phyloP scores from a whole-genome alignment of 2,888 invertebrate genomes.

The Phlogophora meticulosa region DNA sequence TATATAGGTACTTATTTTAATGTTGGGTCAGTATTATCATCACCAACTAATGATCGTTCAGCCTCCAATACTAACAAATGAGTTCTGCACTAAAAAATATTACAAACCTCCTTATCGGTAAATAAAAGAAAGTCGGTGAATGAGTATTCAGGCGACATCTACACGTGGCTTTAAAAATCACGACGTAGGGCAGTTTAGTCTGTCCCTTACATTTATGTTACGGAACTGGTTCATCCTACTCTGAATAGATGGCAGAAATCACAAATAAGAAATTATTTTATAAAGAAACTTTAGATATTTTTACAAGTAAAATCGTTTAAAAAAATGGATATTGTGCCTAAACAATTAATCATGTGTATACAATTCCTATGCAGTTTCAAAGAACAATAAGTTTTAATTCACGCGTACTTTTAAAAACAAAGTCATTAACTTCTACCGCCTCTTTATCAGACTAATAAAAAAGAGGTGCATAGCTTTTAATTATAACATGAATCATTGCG shows the following conservation, averaged over 20 bases:
- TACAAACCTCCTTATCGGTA: too few species aligned
- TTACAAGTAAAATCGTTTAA: too few species aligned
- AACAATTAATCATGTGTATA: not conserved
- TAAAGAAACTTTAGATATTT: too few species aligned
- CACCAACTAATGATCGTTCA: too few species aligned
- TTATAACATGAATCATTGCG: conserved; percentile 19
- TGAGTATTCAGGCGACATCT: conserved; percentile 28
- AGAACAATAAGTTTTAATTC: not conserved
- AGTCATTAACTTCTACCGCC: not conserved
- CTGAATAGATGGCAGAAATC: conserved; percentile 38
- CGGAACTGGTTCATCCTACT: not conserved
- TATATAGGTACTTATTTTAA: too few species aligned
- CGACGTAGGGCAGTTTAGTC: not conserved
- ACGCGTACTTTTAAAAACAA: not conserved
- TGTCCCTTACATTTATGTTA: not conserved
- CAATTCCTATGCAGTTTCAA: not conserved
- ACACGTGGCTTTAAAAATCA: not conserved
- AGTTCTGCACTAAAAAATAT: too few species aligned
- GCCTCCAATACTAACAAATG: too few species aligned
- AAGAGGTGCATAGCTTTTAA: conserved; percentile 19
- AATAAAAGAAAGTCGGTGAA: not conserved
- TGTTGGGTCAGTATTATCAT: too few species aligned
- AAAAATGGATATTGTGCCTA: not conserved
- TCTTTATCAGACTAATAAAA: conserved; percentile 1
- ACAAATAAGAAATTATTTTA: not conserved